Evolutionary conservation across 2,113 vertebrate genomes (phyloP), one percentile per base, ranked within the genome.

Genomic region (Heterotilapia buettikoferi): DNA sequence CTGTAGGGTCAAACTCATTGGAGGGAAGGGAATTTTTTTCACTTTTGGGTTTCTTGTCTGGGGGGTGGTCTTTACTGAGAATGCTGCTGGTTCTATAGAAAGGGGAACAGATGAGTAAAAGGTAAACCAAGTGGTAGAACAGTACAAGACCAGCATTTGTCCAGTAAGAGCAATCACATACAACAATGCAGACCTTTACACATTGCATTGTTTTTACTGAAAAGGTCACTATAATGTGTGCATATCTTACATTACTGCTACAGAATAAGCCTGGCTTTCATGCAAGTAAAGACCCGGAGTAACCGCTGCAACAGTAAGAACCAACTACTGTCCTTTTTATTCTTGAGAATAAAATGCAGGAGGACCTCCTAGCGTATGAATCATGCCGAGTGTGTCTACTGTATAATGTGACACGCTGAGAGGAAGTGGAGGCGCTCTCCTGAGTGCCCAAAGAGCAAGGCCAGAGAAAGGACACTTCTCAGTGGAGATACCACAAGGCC

Each of bases 1-100:
- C 96, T 96, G 96, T 97, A 63, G 96, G 92, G 96, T 97, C 96
- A 95, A 96, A 96, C 80, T 97, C 96, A 95, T 97, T 94, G 50
- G 93, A 92, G 84, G 93, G 86, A 92, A 91, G 83, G 53, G 93
- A 86, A 52, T 91, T 79, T 93, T 96, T 96, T 54, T 99, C 98
- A 84, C 98, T 97, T 97, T 97, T 98, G 95, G 98, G 97, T 90
- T 98, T 99, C 97, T 98, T 98, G 96, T 99, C 98, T 40, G 98
- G 97, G 91, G 98, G 97, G 94, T 97, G 97, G 96, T 99, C 98
- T 97, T 97, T 98, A 94, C 95, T 98, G 96, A 99, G 97, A 97
- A 98, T 97, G 96, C 97, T 98, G 96, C 97, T 97, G 91, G 97
- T 97, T 97, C 98, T 99, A 94, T 31, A 94, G 84, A 93, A 94